Evolutionary conservation across 1,140 invertebrate species (phyloP).

Genomic region (Atta cephalotes): DNA sequence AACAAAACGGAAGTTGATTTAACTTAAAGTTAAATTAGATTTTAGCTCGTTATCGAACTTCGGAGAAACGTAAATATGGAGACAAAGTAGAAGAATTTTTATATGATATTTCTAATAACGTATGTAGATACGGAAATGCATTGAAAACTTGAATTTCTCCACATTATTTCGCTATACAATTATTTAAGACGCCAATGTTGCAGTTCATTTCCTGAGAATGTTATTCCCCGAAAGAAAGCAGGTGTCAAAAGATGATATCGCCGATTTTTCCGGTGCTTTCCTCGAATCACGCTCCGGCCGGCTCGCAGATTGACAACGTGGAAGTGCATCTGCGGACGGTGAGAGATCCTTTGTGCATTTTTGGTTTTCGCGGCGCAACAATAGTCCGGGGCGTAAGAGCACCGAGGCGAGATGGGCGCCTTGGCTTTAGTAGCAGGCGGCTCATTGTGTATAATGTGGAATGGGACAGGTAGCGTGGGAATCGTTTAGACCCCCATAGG

Average conservation of each 20-base stretch:
- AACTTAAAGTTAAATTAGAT: constrained; percentile 28
- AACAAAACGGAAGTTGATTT: constrained; percentile 1
- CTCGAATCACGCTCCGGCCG: neutral
- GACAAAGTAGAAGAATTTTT: too few relatives aligned
- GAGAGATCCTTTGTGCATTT: constrained; percentile 35
- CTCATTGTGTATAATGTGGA: constrained; percentile 57
- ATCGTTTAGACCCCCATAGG: constrained; percentile 81
- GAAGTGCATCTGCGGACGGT: constrained; percentile 43
- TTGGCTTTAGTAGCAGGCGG: constrained; percentile 74
- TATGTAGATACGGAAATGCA: neutral
- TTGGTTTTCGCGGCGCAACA: constrained; percentile 37
- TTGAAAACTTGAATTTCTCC: neutral
- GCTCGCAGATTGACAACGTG: constrained; percentile 34
- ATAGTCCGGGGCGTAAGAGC: constrained; percentile 33
- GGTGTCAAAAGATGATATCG: constrained; percentile 27
- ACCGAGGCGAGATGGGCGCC: constrained; percentile 59
- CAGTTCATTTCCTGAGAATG: neutral
- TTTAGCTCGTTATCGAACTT: neutral
- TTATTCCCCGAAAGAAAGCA: neutral
- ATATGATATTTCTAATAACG: neutral
- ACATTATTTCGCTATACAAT: neutral
- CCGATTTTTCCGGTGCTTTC: neutral
- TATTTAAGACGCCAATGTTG: neutral
- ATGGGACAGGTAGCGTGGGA: constrained; percentile 84
- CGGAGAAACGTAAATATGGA: too few relatives aligned